Evolutionary conservation across 2,888 invertebrate genomes (phyloP).

Genomic region (Tipula helvola): DNA sequence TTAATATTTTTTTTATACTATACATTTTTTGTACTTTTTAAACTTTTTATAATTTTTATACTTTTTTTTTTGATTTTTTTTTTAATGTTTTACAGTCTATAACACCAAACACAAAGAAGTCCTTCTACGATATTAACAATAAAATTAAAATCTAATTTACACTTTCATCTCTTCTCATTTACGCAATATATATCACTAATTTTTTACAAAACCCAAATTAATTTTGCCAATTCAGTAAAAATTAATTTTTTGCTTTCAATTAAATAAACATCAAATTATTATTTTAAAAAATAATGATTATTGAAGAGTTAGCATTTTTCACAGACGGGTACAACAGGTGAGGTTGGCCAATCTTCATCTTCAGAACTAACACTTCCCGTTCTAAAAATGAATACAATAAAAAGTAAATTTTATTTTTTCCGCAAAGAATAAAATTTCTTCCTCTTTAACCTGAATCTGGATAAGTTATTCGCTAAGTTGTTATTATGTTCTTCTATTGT

Average conservation of each 20-base stretch:
- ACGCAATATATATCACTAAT: background rate
- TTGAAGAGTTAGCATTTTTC: constrained; percentile 30
- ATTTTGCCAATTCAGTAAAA: background rate
- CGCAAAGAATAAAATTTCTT: constrained; percentile 8
- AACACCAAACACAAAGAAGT: background rate
- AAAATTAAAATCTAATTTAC: background rate
- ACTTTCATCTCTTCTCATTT: background rate
- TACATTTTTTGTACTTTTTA: background rate
- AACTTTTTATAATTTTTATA: background rate
- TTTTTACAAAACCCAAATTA: background rate
- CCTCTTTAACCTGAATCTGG: constrained; percentile 28
- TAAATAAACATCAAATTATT: background rate
- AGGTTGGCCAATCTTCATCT: constrained; percentile 50
- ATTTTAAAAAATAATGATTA: background rate
- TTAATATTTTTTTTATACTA: background rate
- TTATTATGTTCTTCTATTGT: constrained; percentile 57
- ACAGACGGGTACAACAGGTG: constrained; percentile 46
- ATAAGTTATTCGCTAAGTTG: constrained; percentile 27
- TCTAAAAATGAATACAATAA: constrained; percentile 31
- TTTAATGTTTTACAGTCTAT: background rate
- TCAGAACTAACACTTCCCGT: constrained; percentile 47
- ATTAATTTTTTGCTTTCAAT: background rate
- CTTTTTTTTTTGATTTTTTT: background rate
- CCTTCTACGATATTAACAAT: background rate
- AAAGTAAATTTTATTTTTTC: constrained; percentile 7